Percentiles rank a stretch among this genome's conserved stretches.
Evolutionary conservation across 35 echinoderm and acorn worm species (phyloP).

Genomic region (Holothuria glaberrima): DNA sequence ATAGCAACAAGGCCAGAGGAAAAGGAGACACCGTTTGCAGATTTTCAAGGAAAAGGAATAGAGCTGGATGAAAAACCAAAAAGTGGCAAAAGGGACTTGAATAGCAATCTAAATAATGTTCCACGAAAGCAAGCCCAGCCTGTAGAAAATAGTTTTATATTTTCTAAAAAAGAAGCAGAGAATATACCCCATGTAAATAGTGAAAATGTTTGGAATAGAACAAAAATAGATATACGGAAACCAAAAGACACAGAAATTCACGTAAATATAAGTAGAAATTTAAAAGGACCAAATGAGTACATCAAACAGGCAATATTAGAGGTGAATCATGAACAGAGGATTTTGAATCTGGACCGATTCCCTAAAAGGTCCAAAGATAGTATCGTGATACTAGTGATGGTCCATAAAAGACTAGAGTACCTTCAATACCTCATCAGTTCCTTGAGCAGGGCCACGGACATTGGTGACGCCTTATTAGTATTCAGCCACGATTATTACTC

Average conservation of each 20-base stretch:
- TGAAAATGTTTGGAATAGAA: background rate
- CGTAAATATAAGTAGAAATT: constrained; percentile 34
- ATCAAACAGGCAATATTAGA: constrained; percentile 84
- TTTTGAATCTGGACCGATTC: constrained; percentile 69
- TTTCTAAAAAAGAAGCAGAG: background rate
- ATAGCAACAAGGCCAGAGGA: constrained; percentile 4
- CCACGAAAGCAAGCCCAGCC: background rate
- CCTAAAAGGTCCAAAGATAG: constrained; percentile 52
- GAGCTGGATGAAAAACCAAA: background rate
- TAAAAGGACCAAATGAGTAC: constrained; percentile 44
- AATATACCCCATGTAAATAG: constrained; percentile 43
- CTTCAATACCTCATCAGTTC: constrained; percentile 88
- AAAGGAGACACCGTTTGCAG: background rate
- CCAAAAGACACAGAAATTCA: constrained; percentile 19
- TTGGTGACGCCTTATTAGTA: constrained; percentile 78
- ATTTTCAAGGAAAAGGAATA: background rate
- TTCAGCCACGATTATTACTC: constrained; percentile 97
- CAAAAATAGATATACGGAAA: background rate
- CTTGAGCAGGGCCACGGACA: constrained; percentile 69
- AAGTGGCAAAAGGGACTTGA: constrained; percentile 47
- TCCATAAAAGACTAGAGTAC: constrained; percentile 95
- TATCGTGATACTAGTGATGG: constrained; percentile 91
- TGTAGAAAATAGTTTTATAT: constrained; percentile 1
- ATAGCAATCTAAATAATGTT: background rate
- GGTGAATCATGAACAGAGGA: constrained; percentile 78